These are phyloP conservation scores for Invenusta paracnida DNA, from an alignment of 2,888 invertebrate species.

Conservation along the genomic window DNA sequence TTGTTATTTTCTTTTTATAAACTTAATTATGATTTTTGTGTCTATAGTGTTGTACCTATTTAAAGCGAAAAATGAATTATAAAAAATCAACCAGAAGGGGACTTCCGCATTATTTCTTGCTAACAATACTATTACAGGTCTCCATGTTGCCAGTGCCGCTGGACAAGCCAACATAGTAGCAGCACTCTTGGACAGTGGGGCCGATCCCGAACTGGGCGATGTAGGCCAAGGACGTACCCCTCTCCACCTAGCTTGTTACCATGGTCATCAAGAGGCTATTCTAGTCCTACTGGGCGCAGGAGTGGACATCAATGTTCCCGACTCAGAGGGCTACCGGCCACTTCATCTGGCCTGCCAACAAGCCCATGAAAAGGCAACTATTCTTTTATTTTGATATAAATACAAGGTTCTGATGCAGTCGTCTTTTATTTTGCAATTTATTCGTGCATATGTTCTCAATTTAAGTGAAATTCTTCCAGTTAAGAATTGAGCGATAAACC, in stretches of 20 bases:
- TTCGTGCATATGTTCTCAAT: too few species aligned
- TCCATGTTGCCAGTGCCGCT: not conserved
- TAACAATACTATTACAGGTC: not conserved
- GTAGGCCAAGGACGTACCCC: conserved; percentile 7
- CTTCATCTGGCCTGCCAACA: not conserved
- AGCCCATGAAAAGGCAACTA: not conserved
- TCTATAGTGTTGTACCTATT: too few species aligned
- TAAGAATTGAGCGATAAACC: too few species aligned
- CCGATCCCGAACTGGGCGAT: not conserved
- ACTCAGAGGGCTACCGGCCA: not conserved
- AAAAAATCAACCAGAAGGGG: too few species aligned
- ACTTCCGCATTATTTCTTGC: too few species aligned
- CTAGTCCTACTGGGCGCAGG: not conserved
- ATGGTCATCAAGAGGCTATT: not conserved
- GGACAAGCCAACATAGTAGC: conserved; percentile 1
- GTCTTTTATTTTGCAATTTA: too few species aligned
- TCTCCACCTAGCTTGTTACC: conserved; percentile 26
- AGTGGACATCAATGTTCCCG: not conserved
- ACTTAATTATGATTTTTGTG: not conserved
- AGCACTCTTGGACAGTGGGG: not conserved
- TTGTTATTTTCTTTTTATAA: not conserved
- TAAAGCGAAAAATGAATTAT: too few species aligned
- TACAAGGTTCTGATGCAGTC: too few species aligned
- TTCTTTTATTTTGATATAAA: too few species aligned
- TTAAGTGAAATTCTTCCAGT: too few species aligned